A percentile compares a stretch with the other conserved stretches of the same genome.
These are phyloP conservation scores for Chaenogobius annularis DNA, from an alignment of 2,113 vertebrate species.

Conservation along the genomic window DNA sequence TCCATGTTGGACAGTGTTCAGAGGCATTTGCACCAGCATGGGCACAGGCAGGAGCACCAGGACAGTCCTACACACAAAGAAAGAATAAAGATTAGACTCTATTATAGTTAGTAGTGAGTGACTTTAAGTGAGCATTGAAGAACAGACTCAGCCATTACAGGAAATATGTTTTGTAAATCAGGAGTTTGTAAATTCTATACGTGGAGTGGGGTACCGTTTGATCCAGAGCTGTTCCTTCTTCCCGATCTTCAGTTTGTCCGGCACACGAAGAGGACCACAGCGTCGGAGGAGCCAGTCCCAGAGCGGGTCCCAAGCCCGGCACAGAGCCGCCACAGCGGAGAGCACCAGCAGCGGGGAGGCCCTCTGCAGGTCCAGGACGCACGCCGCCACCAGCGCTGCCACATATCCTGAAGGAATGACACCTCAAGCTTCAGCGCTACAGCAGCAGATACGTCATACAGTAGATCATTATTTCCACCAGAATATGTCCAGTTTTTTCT, in stretches of 20 bases:
- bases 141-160: too few species aligned
- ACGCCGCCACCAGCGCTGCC: slow-evolving; percentile 78
- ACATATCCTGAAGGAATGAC: slow-evolving; percentile 73
- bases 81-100: too few species aligned
- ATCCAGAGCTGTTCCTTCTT: slow-evolving; percentile 78
- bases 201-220: slow-evolving; percentile 75
- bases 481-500: too few species aligned
- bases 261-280: slow-evolving; percentile 71
- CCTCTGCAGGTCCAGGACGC: slow-evolving; percentile 81
- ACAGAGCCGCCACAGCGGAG: slow-evolving; percentile 75
- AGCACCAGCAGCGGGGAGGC: slow-evolving; percentile 81
- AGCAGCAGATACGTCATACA: too few species aligned
- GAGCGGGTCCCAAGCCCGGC: slow-evolving; percentile 55
- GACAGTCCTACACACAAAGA: slow-evolving; percentile 69
- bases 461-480: too few species aligned
- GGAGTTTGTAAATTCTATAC: too few species aligned
- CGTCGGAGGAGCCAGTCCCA: slow-evolving; percentile 82
- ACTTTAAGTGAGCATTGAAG: too few species aligned
- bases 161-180: too few species aligned
- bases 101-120: too few species aligned
- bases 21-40: slow-evolving; percentile 76
- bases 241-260: slow-evolving; percentile 65
- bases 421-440: too few species aligned
- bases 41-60: slow-evolving; percentile 52
- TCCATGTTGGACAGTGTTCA: slow-evolving; percentile 73